Conservation (phyloP, 1,140 invertebrate species). For the Drosophila bifasciata region DNA sequence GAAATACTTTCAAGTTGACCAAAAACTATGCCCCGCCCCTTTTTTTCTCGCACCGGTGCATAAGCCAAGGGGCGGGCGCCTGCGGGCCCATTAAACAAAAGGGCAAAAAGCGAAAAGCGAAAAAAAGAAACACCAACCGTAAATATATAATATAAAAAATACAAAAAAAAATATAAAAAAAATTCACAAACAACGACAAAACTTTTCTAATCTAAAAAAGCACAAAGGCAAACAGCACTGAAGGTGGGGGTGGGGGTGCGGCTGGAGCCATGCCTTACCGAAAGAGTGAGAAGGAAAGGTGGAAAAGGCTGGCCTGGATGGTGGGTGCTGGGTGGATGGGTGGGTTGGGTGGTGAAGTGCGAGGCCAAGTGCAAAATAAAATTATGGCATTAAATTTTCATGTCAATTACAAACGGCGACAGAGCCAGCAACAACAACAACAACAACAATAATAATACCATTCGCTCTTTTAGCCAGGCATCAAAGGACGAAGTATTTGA, state of each 20-base stretch:
- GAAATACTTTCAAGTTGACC: conserved; percentile 16
- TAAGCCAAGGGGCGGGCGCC: conserved; percentile 5
- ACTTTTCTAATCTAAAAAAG: conserved; percentile 60
- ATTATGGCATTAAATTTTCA: conserved; percentile 64
- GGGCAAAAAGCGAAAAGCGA: conserved; percentile 16
- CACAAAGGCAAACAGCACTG: conserved; percentile 28
- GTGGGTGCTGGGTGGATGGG: not conserved
- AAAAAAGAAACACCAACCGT: not conserved
- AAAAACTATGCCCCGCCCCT: conserved; percentile 12
- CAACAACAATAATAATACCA: not conserved
- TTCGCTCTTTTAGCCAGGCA: not conserved
- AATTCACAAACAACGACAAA: conserved; percentile 52
- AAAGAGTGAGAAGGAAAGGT: not conserved
- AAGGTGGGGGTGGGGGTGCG: not conserved
- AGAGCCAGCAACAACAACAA: conserved; percentile 24
- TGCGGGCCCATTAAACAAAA: conserved; percentile 14
- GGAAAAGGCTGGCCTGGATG: conserved; percentile 3
- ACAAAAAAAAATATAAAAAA: conserved; percentile 15
- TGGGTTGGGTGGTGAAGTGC: conserved; percentile 4
- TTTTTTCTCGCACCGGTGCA: not conserved
- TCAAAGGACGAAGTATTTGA: no score
- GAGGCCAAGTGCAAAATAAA: conserved; percentile 60
- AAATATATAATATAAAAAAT: conserved; percentile 27
- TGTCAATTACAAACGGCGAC: conserved; percentile 61
- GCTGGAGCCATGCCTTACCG: not conserved